Evolutionary conservation across 2,797 vertebrate genomes (phyloP).

Genomic region (Petrocephalus sullivani): DNA sequence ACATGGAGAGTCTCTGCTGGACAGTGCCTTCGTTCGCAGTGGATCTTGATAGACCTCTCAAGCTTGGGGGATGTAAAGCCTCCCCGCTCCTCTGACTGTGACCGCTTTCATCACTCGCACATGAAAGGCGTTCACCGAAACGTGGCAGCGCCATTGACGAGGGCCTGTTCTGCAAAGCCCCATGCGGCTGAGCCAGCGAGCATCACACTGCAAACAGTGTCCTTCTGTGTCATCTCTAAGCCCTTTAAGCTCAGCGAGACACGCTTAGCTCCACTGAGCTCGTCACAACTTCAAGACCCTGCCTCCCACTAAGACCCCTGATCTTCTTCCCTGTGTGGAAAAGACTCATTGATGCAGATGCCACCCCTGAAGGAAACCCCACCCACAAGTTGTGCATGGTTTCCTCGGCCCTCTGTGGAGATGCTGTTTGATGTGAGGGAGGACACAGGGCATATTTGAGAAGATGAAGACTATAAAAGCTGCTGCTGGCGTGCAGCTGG

Average conservation of each 20-base stretch:
- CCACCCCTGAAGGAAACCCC: neutral
- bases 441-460: neutral
- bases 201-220: neutral
- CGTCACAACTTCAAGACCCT: neutral
- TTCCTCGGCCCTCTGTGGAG: neutral
- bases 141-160: neutral
- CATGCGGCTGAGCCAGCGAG: neutral
- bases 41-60: neutral
- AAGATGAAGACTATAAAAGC: neutral
- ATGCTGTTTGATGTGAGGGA: neutral
- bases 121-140: neutral
- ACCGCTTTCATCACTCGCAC: neutral
- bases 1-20: neutral
- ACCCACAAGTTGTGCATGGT: neutral
- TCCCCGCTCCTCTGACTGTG: neutral
- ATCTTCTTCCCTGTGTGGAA: neutral
- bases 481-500: neutral
- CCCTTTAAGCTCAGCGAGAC: neutral
- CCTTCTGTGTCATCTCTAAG: neutral
- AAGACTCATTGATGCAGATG: neutral
- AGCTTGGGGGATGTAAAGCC: neutral
- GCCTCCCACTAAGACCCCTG: neutral
- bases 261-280: constrained; percentile 4
- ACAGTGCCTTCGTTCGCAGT: neutral
- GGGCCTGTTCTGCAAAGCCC: neutral